phyloP scores from a whole-genome alignment of 2,888 invertebrate species.

The Netelia inedita region DNA sequence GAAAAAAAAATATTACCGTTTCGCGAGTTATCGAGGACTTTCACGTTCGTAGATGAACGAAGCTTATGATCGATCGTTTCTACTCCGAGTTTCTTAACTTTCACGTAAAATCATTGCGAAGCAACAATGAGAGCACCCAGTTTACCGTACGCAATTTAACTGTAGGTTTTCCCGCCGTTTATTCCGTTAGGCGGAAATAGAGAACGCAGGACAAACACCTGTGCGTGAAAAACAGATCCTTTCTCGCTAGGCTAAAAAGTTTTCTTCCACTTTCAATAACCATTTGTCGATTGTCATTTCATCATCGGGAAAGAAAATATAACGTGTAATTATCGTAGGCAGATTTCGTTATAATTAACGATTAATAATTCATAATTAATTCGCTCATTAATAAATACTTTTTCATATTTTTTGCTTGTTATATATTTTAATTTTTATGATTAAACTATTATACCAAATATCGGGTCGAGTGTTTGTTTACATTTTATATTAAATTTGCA shows the following conservation, averaged over 20 bases:
- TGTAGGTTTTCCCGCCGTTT: neutral
- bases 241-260: neutral
- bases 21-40: conserved; percentile 53
- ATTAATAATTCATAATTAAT: no score
- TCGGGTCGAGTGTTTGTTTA: no score
- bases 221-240: conserved; percentile 8
- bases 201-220: conserved; percentile 8
- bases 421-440: no score
- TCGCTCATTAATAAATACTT: no score
- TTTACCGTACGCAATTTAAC: conserved; percentile 47
- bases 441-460: no score
- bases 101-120: conserved; percentile 49
- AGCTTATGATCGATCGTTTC: conserved; percentile 13
- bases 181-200: conserved; percentile 25
- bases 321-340: no score
- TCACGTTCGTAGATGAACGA: conserved; percentile 35
- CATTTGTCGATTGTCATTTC: no score
- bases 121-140: conserved; percentile 27
- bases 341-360: no score
- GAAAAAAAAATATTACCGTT: neutral
- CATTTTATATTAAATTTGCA: no score
- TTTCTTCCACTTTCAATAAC: neutral
- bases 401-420: no score
- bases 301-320: no score
- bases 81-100: conserved; percentile 53